Evolutionary conservation across 2,888 invertebrate genomes (phyloP).

Genomic region (Xestia c-nigrum): DNA sequence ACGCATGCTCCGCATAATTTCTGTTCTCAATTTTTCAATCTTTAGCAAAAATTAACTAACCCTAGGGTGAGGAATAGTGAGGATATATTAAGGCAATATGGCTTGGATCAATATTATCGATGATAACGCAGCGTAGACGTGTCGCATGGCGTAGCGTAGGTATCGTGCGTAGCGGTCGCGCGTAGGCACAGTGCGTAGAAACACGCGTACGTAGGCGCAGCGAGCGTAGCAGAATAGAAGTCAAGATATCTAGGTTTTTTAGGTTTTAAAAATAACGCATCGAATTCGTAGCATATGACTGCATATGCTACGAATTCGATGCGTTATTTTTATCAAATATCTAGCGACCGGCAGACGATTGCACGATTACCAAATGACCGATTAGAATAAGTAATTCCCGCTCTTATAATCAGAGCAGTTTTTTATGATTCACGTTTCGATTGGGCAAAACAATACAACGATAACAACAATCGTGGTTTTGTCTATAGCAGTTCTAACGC

Average conservation of each 20-base stretch:
- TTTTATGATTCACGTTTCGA: background rate
- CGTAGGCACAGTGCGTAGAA: background rate
- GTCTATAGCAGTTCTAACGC: background rate
- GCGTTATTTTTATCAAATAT: constrained; percentile 9
- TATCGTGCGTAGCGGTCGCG: background rate
- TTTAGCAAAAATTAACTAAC: background rate
- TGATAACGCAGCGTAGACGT: background rate
- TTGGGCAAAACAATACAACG: background rate
- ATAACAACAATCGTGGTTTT: background rate
- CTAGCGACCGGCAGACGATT: constrained; percentile 7
- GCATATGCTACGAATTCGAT: background rate
- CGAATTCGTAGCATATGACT: no score
- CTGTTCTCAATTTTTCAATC: background rate
- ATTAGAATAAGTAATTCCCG: constrained; percentile 14
- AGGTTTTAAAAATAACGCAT: no score
- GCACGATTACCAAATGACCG: constrained; percentile 29
- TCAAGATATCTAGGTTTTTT: background rate
- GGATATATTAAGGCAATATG: background rate
- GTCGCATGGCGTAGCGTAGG: background rate
- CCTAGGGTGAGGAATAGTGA: background rate
- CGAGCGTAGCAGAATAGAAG: no score
- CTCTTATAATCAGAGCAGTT: background rate
- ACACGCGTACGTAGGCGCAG: background rate
- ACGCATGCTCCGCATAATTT: no score
- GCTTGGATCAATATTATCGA: no score